A percentile compares a stretch with the other conserved stretches of the same genome.
Evolutionary conservation across 2,797 vertebrate genomes (phyloP).

Genomic region (Coracias cyanogaster): DNA sequence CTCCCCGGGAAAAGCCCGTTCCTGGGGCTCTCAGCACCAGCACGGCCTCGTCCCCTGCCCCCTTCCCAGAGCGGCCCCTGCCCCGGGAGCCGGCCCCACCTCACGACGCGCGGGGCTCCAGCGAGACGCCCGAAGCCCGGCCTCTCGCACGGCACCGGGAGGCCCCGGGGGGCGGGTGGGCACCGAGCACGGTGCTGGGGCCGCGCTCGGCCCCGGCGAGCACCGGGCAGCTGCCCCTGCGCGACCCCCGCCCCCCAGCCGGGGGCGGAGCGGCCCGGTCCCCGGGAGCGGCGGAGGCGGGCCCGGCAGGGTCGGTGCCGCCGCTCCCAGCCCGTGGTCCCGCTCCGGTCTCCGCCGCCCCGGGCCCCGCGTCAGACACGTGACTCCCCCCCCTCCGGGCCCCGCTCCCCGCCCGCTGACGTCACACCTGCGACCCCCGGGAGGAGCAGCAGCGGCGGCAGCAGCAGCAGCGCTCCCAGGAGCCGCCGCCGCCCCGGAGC

Average conservation of each 20-base stretch:
- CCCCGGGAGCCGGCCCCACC: too few relatives aligned
- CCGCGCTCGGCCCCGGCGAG: too few relatives aligned
- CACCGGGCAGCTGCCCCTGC: neutral
- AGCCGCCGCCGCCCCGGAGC: neutral
- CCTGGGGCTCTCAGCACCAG: neutral
- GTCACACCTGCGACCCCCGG: neutral
- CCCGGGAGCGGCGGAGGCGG: neutral
- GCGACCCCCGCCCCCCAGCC: neutral
- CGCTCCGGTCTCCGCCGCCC: neutral
- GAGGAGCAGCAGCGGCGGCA: neutral
- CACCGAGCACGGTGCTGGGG: neutral
- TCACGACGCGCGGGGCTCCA: too few relatives aligned
- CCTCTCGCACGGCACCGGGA: neutral
- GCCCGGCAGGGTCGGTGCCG: neutral
- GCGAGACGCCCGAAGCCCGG: neutral
- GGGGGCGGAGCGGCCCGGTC: neutral
- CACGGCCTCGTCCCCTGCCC: neutral
- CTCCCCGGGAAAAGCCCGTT: rapidly evolving
- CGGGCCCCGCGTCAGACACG: too few relatives aligned
- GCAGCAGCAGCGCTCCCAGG: neutral
- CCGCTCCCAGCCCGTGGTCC: neutral
- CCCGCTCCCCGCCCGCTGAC: neutral
- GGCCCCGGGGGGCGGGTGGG: neutral
- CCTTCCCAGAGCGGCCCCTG: rapidly evolving
- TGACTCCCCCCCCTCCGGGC: too few relatives aligned